These are phyloP conservation scores for Bombus affinis DNA, from an alignment of 1,140 invertebrate genomes.

Conservation along the genomic window DNA sequence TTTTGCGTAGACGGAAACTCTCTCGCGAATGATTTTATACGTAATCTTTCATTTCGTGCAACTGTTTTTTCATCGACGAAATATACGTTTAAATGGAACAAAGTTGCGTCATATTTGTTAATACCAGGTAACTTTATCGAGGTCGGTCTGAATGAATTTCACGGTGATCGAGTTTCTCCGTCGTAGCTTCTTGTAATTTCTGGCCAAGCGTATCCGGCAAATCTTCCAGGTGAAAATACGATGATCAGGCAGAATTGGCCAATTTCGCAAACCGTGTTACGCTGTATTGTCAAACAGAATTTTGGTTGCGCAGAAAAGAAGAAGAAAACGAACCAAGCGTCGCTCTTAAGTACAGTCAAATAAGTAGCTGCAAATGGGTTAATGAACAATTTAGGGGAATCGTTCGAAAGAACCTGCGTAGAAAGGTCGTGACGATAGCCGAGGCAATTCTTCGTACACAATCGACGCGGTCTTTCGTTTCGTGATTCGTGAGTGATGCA, in stretches of 20 bases:
- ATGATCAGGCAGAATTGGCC: background rate
- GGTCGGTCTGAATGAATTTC: constrained; percentile 2
- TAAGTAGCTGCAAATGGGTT: too few relatives aligned
- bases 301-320: background rate
- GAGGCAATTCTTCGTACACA: background rate
- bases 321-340: background rate
- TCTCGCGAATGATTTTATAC: background rate
- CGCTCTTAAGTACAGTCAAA: background rate
- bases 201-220: background rate
- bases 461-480: background rate
- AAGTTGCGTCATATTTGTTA: background rate
- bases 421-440: background rate
- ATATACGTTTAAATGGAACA: background rate
- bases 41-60: background rate
- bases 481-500: constrained; percentile 46
- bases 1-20: background rate
- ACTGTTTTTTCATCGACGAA: background rate
- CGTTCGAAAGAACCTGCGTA: background rate
- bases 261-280: background rate
- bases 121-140: background rate
- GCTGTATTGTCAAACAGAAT: background rate
- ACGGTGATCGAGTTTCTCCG: background rate
- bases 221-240: background rate
- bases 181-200: background rate
- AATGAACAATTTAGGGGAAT: too few relatives aligned